phyloP scores from a whole-genome alignment of 2,888 invertebrate species.

The Troides oblongomaculatus region DNA sequence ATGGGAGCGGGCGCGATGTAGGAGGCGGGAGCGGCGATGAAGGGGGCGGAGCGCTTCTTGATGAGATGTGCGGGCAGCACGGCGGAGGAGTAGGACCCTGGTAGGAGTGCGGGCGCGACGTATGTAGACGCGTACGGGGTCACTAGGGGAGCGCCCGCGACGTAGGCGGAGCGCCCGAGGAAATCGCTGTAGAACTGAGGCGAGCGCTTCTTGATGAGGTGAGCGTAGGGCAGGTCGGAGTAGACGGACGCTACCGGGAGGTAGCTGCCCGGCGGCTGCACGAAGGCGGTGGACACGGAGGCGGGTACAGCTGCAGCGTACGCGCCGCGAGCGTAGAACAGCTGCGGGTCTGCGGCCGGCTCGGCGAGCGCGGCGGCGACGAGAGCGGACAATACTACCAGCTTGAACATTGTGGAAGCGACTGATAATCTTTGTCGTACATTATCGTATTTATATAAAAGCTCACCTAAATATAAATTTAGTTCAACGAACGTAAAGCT shows the following conservation, averaged over 20 bases:
- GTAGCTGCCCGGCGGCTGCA: constrained; percentile 35
- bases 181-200: constrained; percentile 27
- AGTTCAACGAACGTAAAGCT: constrained; percentile 8
- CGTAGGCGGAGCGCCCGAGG: neutral
- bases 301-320: constrained; percentile 24
- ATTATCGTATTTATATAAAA: constrained; percentile 15
- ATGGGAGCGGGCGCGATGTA: constrained; percentile 16
- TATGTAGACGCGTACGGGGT: constrained; percentile 27
- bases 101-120: constrained; percentile 7
- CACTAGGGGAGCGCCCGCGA: neutral
- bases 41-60: constrained; percentile 24
- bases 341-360: constrained; percentile 35
- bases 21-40: constrained; percentile 8
- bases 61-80: constrained; percentile 27
- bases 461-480: constrained; percentile 1
- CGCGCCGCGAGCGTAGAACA: constrained; percentile 9
- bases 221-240: constrained; percentile 37
- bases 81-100: constrained; percentile 17
- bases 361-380: constrained; percentile 67
- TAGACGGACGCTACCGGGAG: constrained; percentile 41
- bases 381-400: constrained; percentile 71
- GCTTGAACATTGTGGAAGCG: constrained; percentile 34
- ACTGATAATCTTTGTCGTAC: neutral
- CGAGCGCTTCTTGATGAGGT: constrained; percentile 52
- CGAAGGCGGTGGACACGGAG: constrained; percentile 33